Conservation (phyloP, 2,888 invertebrate species). For the Homarus gammarus region DNA sequence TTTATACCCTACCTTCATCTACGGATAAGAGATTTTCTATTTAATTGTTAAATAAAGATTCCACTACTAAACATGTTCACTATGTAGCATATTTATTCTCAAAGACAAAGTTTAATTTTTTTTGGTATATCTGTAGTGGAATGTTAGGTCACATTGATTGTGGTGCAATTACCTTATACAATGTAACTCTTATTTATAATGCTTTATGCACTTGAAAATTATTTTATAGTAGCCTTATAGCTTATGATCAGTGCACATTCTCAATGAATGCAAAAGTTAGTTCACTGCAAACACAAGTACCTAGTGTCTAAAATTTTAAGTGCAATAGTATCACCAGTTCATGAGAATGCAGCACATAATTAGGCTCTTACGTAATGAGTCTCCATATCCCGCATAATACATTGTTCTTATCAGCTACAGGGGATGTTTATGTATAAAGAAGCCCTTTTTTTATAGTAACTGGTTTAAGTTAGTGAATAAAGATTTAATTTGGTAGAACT, state of each 20-base stretch:
- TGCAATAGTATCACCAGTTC: not conserved
- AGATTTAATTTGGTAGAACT: slow-evolving; percentile 30
- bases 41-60: slow-evolving; percentile 8
- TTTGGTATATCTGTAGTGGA: not conserved
- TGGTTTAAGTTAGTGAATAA: slow-evolving; percentile 36
- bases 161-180: not conserved
- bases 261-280: not conserved
- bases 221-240: not conserved
- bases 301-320: not conserved
- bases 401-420: not conserved
- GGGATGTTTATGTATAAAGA: slow-evolving; percentile 35
- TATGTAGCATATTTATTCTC: too few relatives aligned
- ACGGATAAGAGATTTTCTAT: slow-evolving; percentile 1
- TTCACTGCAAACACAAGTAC: not conserved
- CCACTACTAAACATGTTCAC: not conserved
- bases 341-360: not conserved
- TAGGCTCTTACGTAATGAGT: not conserved
- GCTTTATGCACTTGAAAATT: not conserved
- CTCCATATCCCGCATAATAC: not conserved
- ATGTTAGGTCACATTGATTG: not conserved
- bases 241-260: not conserved
- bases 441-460: slow-evolving; percentile 23
- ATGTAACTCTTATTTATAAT: not conserved
- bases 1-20: not conserved
- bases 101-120: not conserved